Conservation (phyloP, 1,140 invertebrate genomes). For the Ridgeia piscesae region DNA sequence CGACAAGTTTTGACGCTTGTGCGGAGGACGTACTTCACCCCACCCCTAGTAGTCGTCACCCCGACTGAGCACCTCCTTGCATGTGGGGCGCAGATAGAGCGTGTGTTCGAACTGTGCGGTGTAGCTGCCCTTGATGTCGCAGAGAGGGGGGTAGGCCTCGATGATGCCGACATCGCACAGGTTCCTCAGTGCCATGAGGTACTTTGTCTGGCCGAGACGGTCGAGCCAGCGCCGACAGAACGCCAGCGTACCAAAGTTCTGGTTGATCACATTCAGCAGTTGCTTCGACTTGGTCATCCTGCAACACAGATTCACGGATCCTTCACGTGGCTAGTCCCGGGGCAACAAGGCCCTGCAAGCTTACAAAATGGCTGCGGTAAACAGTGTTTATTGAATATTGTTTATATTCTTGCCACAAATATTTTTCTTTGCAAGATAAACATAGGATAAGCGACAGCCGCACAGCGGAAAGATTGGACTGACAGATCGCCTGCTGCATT, state of each 20-base stretch:
- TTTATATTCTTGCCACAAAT: too few relatives aligned
- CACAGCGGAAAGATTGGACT: too few relatives aligned
- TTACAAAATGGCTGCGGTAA: too few relatives aligned
- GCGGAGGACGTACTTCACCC: background rate
- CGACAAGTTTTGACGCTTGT: background rate
- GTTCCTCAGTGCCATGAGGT: constrained; percentile 98
- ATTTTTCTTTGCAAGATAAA: too few relatives aligned
- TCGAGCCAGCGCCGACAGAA: constrained; percentile 99
- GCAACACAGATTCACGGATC: background rate
- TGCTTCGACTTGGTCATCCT: constrained; percentile 80
- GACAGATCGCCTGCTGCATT: too few relatives aligned
- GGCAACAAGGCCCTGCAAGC: too few relatives aligned
- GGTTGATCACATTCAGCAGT: constrained; percentile 92
- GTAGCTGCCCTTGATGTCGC: constrained; percentile 96
- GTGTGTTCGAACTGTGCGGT: constrained; percentile 99
- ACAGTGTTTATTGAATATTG: too few relatives aligned
- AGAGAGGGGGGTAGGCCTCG: constrained; percentile 96
- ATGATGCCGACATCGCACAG: constrained; percentile 87
- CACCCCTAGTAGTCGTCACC: constrained; percentile 86
- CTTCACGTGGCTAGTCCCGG: too few relatives aligned
- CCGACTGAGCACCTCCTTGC: constrained; percentile 96
- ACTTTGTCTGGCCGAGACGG: constrained; percentile 92
- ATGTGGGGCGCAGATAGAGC: constrained; percentile 93
- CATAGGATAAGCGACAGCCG: too few relatives aligned
- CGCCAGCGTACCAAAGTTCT: constrained; percentile 96